These are phyloP conservation scores for Platynereis dumerilii DNA, from an alignment of 2,888 invertebrate species.

Conservation along the genomic window DNA sequence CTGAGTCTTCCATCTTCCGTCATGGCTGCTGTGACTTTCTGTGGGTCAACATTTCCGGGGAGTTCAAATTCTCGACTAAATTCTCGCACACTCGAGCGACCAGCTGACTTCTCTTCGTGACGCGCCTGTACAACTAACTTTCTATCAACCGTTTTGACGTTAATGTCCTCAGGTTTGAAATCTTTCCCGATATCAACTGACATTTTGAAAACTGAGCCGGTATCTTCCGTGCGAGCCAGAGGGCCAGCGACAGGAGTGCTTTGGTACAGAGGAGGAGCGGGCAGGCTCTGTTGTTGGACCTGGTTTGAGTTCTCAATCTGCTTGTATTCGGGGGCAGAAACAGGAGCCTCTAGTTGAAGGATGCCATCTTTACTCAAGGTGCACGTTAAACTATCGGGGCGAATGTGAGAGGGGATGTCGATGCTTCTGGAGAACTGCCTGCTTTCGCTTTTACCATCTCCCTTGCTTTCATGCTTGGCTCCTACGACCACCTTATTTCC, in stretches of 20 bases:
- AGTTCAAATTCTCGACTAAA: slow-evolving; percentile 63
- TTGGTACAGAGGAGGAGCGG: slow-evolving; percentile 1
- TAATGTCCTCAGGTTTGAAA: slow-evolving; percentile 59
- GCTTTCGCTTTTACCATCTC: slow-evolving; percentile 33
- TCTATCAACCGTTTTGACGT: slow-evolving; percentile 60
- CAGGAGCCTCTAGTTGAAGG: slow-evolving; percentile 39
- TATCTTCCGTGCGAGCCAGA: slow-evolving; percentile 55
- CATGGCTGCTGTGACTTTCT: slow-evolving; percentile 58
- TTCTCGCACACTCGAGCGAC: slow-evolving; percentile 58
- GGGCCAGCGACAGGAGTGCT: slow-evolving; percentile 6
- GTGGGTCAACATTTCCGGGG: slow-evolving; percentile 59
- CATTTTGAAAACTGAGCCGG: slow-evolving; percentile 54
- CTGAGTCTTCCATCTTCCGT: slow-evolving; percentile 58
- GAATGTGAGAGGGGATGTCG: slow-evolving; percentile 40
- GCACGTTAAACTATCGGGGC: slow-evolving; percentile 33
- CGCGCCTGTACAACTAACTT: slow-evolving; percentile 59
- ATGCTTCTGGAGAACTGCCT: slow-evolving; percentile 40
- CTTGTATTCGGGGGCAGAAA: slow-evolving; percentile 36
- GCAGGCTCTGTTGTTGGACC: background rate
- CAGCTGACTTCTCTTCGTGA: slow-evolving; percentile 58
- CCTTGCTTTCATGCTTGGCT: slow-evolving; percentile 39
- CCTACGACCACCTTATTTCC: slow-evolving; percentile 37
- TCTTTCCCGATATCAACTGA: slow-evolving; percentile 54
- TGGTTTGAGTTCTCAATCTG: slow-evolving; percentile 27
- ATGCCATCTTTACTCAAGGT: slow-evolving; percentile 43